Percentiles rank a stretch among this genome's conserved stretches.
Evolutionary conservation across 2,113 vertebrate species (phyloP).

Genomic region (Vulpes lagopus): DNA sequence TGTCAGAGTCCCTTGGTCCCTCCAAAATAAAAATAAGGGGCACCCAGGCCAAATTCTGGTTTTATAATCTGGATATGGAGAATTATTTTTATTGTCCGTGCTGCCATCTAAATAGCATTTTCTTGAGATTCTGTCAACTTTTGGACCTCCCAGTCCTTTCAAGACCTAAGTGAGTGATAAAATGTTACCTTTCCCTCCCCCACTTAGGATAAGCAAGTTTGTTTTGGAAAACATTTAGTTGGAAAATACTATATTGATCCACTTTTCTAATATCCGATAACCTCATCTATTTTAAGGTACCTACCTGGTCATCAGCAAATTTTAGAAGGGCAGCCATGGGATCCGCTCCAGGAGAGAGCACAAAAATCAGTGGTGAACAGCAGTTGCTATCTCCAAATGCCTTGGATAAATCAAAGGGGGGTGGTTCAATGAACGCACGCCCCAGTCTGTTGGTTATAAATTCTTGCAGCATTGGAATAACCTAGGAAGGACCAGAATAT

Average conservation of each 20-base stretch:
- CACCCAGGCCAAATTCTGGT: background rate
- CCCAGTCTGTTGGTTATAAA: conserved; percentile 90
- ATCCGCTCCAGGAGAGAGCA: conserved; percentile 92
- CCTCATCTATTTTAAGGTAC: background rate
- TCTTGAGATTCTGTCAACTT: background rate
- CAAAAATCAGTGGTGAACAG: conserved; percentile 91
- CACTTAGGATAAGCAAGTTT: background rate
- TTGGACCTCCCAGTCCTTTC: background rate
- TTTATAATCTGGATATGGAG: background rate
- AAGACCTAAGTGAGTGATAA: background rate
- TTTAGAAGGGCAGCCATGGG: conserved; percentile 94
- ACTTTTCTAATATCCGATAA: background rate
- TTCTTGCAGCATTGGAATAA: conserved; percentile 93
- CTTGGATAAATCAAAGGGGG: conserved; percentile 92
- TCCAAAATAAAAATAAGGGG: background rate
- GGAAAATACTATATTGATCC: background rate
- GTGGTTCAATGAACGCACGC: conserved; percentile 91
- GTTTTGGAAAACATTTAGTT: background rate
- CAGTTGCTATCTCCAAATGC: conserved; percentile 93
- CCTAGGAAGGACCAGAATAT: conserved; percentile 75
- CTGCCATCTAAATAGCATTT: background rate
- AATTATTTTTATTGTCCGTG: background rate
- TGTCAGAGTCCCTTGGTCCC: background rate
- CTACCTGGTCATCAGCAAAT: conserved; percentile 93
- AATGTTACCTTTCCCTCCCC: background rate